phyloP scores from a whole-genome alignment of 2,797 vertebrate genomes.

The Eulemur albifrons region DNA sequence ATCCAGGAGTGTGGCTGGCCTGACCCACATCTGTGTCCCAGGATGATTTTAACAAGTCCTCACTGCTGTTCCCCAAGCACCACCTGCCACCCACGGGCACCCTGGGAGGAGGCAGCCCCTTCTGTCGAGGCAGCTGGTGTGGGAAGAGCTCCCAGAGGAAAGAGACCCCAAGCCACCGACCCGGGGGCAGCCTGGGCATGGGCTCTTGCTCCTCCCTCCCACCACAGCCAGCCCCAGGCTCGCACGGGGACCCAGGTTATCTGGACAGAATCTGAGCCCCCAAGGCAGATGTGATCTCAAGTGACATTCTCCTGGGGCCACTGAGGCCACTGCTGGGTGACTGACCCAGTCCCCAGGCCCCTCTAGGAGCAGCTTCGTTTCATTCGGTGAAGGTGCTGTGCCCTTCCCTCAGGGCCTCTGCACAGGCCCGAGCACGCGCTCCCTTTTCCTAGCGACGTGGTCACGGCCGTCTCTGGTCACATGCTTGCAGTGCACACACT shows the following conservation, averaged over 20 bases:
- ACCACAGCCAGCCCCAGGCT: background rate
- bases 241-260: accelerated
- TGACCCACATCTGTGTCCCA: background rate
- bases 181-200: background rate
- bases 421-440: background rate
- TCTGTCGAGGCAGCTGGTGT: accelerated
- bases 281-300: accelerated
- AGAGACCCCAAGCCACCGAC: background rate
- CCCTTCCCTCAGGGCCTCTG: background rate
- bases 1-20: background rate
- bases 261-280: background rate
- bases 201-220: no score
- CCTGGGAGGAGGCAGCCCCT: background rate
- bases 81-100: accelerated
- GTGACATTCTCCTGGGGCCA: background rate
- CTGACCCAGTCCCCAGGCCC: accelerated
- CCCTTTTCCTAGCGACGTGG: background rate
- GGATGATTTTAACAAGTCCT: no score
- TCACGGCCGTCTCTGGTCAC: accelerated
- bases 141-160: background rate
- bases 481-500: accelerated
- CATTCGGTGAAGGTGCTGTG: background rate
- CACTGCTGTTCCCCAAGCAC: background rate
- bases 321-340: background rate
- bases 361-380: background rate